phyloP scores from a whole-genome alignment of 1,140 invertebrate genomes.

The Orchestia grillus region DNA sequence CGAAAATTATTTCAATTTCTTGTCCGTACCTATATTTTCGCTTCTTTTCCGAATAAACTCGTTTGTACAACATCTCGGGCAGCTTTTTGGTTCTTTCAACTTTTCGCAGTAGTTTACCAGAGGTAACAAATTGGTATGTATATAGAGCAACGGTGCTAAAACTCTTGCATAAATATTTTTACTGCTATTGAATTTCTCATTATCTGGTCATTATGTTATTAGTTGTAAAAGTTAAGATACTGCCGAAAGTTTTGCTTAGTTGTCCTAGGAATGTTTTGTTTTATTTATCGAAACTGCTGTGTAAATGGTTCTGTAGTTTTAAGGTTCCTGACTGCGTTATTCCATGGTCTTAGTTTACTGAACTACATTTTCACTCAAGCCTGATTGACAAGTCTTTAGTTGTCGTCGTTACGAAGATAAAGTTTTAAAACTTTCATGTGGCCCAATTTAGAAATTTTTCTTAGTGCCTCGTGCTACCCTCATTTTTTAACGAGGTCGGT shows the following conservation, averaged over 20 bases:
- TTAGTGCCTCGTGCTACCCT: background rate
- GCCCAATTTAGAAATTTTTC: background rate
- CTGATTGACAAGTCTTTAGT: background rate
- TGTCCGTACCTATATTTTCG: background rate
- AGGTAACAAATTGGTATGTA: slow-evolving; percentile 18
- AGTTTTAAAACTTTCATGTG: background rate
- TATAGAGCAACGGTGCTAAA: slow-evolving; percentile 41
- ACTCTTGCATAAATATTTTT: slow-evolving; percentile 32
- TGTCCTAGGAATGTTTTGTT: slow-evolving; percentile 6
- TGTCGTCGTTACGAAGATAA: background rate
- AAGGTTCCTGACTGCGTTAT: background rate
- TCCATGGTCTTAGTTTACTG: slow-evolving; percentile 17
- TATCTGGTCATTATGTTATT: slow-evolving; percentile 54
- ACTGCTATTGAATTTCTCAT: slow-evolving; percentile 26
- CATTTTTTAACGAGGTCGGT: background rate
- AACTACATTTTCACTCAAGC: slow-evolving; percentile 5
- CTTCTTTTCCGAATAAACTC: background rate
- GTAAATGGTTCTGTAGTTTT: slow-evolving; percentile 32
- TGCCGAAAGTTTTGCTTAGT: slow-evolving; percentile 13
- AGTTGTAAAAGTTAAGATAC: slow-evolving; percentile 44
- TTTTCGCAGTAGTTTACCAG: background rate
- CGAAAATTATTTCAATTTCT: background rate
- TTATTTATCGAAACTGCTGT: slow-evolving; percentile 4
- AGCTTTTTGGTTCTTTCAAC: background rate
- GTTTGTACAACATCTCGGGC: background rate